phyloP scores from a whole-genome alignment of 2,113 vertebrate species.

The Physeter macrocephalus region DNA sequence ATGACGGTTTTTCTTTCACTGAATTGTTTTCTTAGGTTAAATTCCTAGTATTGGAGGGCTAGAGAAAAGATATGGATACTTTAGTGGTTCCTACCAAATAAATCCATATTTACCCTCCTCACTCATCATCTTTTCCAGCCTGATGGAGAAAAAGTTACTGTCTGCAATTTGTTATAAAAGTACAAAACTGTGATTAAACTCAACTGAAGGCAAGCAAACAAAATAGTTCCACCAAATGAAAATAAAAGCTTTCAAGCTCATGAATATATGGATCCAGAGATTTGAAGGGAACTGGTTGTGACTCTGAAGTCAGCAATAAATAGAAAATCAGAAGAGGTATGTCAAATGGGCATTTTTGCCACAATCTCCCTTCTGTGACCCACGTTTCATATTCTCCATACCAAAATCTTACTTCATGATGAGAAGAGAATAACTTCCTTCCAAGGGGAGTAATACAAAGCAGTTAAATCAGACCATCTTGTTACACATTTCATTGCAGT shows the following conservation, averaged over 20 bases:
- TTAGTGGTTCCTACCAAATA: not conserved
- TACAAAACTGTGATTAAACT: not conserved
- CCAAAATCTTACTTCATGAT: not conserved
- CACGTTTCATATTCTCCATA: not conserved
- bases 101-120: not conserved
- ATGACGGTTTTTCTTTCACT: not conserved
- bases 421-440: not conserved
- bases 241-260: not conserved
- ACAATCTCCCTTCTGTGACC: not conserved
- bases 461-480: not conserved
- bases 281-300: not conserved
- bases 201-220: not conserved
- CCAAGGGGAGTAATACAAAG: not conserved
- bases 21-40: constrained; percentile 16
- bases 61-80: not conserved
- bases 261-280: not conserved
- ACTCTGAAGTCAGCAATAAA: not conserved
- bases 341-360: not conserved
- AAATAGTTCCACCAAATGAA: not conserved
- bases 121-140: not conserved
- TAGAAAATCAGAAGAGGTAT: not conserved
- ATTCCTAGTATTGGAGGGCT: not conserved
- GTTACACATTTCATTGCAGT: not conserved
- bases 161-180: not conserved
- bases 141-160: not conserved